Conservation (phyloP, 2,797 vertebrate species). For the Mus spretus region DNA sequence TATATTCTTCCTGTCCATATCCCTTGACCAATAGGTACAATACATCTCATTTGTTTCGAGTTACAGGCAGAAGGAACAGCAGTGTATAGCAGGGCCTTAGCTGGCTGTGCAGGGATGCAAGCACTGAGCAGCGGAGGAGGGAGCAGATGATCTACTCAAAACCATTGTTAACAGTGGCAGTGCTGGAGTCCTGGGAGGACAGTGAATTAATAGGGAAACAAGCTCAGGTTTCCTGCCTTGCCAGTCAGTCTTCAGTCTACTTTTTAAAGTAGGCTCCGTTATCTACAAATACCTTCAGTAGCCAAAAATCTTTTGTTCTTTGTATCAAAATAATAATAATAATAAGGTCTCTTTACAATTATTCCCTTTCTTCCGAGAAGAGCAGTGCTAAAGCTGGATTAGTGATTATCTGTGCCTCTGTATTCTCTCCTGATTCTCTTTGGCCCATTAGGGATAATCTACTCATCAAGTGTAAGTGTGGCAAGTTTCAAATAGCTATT, state of each 20-base stretch:
- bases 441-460: constrained; percentile 4
- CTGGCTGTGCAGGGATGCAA: neutral
- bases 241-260: neutral
- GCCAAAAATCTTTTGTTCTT: neutral
- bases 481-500: neutral
- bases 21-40: neutral
- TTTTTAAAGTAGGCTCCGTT: neutral
- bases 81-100: neutral
- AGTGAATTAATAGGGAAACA: neutral
- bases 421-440: neutral
- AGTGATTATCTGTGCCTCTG: neutral
- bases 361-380: neutral
- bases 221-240: neutral
- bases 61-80: neutral
- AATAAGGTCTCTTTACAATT: neutral
- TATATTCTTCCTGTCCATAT: neutral
- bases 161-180: neutral
- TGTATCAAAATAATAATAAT: neutral
- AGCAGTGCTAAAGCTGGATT: neutral
- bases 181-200: neutral
- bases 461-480: constrained; percentile 6
- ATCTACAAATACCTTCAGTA: neutral
- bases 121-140: neutral
- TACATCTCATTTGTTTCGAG: neutral
- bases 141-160: neutral